Evolutionary conservation across 2,888 invertebrate genomes (phyloP).

Genomic region (Macaria notata): DNA sequence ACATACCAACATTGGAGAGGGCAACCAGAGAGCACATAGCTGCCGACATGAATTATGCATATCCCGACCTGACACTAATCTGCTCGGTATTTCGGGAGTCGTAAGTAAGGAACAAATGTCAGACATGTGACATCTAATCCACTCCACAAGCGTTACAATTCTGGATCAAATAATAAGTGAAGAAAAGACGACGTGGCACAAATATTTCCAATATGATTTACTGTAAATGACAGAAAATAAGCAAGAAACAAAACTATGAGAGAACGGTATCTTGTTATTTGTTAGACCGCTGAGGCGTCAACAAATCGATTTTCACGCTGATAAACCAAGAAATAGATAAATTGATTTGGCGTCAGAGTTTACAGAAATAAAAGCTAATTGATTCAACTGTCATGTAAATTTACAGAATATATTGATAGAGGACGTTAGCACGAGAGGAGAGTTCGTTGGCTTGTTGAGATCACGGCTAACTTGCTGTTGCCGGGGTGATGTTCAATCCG

Average conservation of each 20-base stretch:
- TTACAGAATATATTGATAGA: slow-evolving; percentile 11
- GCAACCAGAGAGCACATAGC: slow-evolving; percentile 10
- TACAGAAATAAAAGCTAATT: slow-evolving; percentile 14
- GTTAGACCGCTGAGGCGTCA: slow-evolving; percentile 1
- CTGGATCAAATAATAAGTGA: slow-evolving; percentile 1
- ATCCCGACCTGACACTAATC: slow-evolving; percentile 25
- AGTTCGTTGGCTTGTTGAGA: slow-evolving; percentile 15
- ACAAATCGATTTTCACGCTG: slow-evolving; percentile 8
- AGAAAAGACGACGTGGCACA: neutral
- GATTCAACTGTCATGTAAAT: slow-evolving; percentile 17
- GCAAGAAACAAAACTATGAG: too few relatives aligned
- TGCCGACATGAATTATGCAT: slow-evolving; percentile 26
- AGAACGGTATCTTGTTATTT: too few relatives aligned
- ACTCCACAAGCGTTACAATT: slow-evolving; percentile 11
- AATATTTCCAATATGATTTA: neutral
- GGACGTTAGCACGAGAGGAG: slow-evolving; percentile 9
- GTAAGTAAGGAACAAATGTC: slow-evolving; percentile 28
- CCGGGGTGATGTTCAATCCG: neutral
- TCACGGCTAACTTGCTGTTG: slow-evolving; percentile 4
- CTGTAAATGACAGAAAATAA: too few relatives aligned
- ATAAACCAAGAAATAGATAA: slow-evolving; percentile 12
- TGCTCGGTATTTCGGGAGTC: slow-evolving; percentile 26
- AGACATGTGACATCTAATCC: slow-evolving; percentile 17
- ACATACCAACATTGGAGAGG: slow-evolving; percentile 25
- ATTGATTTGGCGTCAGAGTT: slow-evolving; percentile 19